phyloP scores from a whole-genome alignment of 2,797 vertebrate species.

The Sebastes itinus region DNA sequence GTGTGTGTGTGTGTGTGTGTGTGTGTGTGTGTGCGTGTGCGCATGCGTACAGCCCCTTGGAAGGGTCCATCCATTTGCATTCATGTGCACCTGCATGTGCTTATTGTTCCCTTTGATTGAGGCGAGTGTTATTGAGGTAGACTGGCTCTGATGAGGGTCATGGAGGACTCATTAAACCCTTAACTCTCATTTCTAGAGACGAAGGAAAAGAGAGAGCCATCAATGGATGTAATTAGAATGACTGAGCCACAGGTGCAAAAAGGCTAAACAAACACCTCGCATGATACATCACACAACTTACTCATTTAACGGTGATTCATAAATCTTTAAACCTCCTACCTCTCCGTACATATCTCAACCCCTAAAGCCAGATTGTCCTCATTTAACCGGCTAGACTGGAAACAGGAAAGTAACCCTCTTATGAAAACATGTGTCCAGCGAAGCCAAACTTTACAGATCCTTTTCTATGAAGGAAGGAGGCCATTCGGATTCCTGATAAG shows the following conservation, averaged over 20 bases:
- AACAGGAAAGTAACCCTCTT: not conserved
- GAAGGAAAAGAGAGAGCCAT: conserved; percentile 23
- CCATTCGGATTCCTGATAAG: not conserved
- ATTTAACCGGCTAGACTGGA: not conserved
- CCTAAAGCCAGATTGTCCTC: not conserved
- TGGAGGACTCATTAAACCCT: conserved; percentile 64
- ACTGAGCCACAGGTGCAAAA: conserved; percentile 65
- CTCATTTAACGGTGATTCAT: not conserved
- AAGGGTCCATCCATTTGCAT: conserved; percentile 28
- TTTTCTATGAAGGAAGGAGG: not conserved
- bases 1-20: not conserved
- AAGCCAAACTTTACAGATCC: not conserved
- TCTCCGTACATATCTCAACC: not conserved
- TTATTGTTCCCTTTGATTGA: conserved; percentile 58
- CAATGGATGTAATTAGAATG: conserved; percentile 48
- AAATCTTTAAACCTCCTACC: not conserved
- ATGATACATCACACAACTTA: not conserved
- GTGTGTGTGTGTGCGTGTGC: not conserved
- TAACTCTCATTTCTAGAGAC: conserved; percentile 50
- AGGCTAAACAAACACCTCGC: conserved; percentile 42
- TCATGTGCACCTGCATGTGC: conserved; percentile 56
- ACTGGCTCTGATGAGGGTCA: conserved; percentile 65
- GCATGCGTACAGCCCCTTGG: not conserved
- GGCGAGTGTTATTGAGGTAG: conserved; percentile 47
- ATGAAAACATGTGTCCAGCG: not conserved